Evolutionary conservation across 2,888 invertebrate genomes (phyloP), one percentile per base, ranked within the genome.

Genomic region (Drosophila limbata): DNA sequence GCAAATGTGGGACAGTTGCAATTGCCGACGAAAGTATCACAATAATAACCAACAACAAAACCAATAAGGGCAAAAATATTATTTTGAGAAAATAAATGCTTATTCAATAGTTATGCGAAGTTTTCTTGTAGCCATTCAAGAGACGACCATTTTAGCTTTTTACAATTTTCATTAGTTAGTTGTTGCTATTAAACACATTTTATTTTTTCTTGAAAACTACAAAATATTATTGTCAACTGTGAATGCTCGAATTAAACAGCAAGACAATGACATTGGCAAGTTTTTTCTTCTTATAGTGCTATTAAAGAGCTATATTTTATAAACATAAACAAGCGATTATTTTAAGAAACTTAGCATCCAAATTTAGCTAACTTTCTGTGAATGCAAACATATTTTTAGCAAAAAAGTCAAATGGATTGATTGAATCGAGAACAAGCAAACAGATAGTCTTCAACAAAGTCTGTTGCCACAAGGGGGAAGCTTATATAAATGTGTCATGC

Each of bases 1-100:
- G 55, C 53, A 73, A 84, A 84, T 81, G 79, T 81, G 77, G 70
- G 79, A 79, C 84, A 79, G 59, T 73, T 78, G 70, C 76, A 76
- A 79, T 81, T 76, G 65, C 57, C 48, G 67, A 60, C 52, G 69
- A 80, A 82, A 75, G 73, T 80, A 60, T 75, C 82, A 77, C 79
- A 77, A 21, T 57, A 62, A 56, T 45, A 59, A 42, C 35, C 33
- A 74, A 31, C 57, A 62, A 56, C 51, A 61, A 40, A 53, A 62
- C 28, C 17, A 69, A 33, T 13, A 17, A 19, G 11, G 39, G 47
- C 63, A 52, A 35, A 53, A 56, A 69, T 69, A 56, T 69, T 76
- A 25, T 69, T 11, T 73, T 60, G 50, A 51, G 60, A 73, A 71
- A 68, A 75, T 52, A 47, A 57, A 62, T 68, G 47, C 61, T 51